Evolutionary conservation across 1,140 invertebrate genomes (phyloP), one percentile per base, ranked within the genome.

Genomic region (Cheumatopsyche charites): DNA sequence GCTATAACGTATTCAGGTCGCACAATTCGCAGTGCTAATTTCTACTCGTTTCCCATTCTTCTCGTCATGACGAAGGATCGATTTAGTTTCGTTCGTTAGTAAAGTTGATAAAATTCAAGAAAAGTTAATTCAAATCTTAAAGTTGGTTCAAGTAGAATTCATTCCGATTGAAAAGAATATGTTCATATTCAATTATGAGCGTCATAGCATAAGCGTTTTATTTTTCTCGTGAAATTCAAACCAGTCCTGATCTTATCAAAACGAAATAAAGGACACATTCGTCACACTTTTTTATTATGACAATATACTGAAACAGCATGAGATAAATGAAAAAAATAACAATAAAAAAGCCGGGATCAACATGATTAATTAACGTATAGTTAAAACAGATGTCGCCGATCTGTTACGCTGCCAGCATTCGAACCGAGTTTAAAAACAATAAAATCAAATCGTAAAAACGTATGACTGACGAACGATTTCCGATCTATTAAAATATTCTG

Each of bases 321-420:
- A 13, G 43, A 3, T 4, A 3, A 36, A 36, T 4, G 3, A 36
- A 19, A 58, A 58, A 25, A 58, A 25, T 25, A 13, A 21, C 21
- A 58, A 9, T 7, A 25, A 58, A 42, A 41, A 36, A 63, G 42
- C 36, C 13, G 25, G 26, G 19, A 17, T 19, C n/a, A 23, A 43
- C 29, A 66, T 66, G 63, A 66, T 66, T 47, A 47, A 66, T 66
- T 47, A 21, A 23, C 42, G 43, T 21, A 26, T 66, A 19, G 23
- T 66, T 19, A 47, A 66, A 66, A 45, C 63, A 66, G 63, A 66
- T 66, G 63, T 66, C 42, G 42, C 17, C 36, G 6, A 36, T 26
- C 63, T 36, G 47, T 12, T 47, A 42, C 43, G 15, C 63, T 43
- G 43, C 17, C 63, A 36, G 23, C 25, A 23, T 21, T 65, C 62